Evolutionary conservation across 1,140 invertebrate genomes (phyloP).

Genomic region (Araneus ventricosus): DNA sequence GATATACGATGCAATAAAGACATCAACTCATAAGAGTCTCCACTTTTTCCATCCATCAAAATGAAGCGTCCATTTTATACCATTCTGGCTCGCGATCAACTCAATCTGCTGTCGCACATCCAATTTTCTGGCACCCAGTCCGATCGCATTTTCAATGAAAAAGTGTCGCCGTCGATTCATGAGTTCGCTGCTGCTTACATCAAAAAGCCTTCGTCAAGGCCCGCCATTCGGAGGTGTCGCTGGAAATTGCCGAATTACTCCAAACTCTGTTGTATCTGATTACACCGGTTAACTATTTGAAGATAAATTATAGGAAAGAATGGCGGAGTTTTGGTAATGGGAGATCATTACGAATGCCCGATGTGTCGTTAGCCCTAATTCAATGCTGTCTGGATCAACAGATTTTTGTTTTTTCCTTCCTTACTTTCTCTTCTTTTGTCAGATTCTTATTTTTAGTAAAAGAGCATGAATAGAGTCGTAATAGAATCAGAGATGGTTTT

Average conservation of each 20-base stretch:
- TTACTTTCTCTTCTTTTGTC: too few species aligned
- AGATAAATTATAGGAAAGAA: constrained; percentile 39
- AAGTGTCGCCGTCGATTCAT: constrained; percentile 48
- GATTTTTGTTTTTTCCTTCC: neutral
- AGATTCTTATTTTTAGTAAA: neutral
- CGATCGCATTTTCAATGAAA: constrained; percentile 26
- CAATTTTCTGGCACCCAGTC: constrained; percentile 35
- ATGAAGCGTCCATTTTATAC: constrained; percentile 45
- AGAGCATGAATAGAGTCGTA: neutral
- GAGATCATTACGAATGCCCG: constrained; percentile 6
- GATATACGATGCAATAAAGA: constrained; percentile 60
- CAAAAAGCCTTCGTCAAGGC: neutral
- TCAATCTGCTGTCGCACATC: constrained; percentile 37
- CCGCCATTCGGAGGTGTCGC: neutral
- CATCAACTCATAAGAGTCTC: constrained; percentile 48
- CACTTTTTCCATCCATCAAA: constrained; percentile 45
- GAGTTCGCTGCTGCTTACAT: neutral
- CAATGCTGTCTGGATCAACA: neutral
- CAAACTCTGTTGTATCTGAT: constrained; percentile 47
- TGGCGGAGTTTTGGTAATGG: neutral
- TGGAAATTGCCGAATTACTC: constrained; percentile 41
- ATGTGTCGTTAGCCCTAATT: neutral
- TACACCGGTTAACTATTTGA: constrained; percentile 49
- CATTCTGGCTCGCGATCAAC: constrained; percentile 25
- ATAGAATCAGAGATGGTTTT: neutral